Evolutionary conservation across 2,888 invertebrate genomes (phyloP).

Genomic region (Tetragonula carbonaria): DNA sequence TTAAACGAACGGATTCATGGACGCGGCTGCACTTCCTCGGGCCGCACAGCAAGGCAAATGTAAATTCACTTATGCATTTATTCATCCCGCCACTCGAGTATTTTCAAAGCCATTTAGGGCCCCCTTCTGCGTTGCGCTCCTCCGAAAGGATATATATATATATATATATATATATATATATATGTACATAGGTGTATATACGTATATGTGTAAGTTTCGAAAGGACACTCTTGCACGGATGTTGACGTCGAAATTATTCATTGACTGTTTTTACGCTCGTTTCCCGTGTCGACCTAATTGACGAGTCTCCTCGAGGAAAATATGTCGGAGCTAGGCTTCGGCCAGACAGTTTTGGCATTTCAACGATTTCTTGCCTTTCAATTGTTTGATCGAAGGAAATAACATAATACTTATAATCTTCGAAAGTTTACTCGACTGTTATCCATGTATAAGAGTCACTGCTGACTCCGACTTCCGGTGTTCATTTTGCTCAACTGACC

Average conservation of each 20-base stretch:
- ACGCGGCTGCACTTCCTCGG: background rate
- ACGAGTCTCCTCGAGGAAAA: background rate
- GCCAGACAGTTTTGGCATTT: too few relatives aligned
- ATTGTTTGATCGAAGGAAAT: too few relatives aligned
- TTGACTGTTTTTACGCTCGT: constrained; percentile 36
- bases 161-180: too few relatives aligned
- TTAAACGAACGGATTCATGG: constrained; percentile 10
- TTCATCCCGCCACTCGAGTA: constrained; percentile 68
- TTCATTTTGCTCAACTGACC: too few relatives aligned
- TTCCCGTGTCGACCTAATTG: constrained; percentile 26
- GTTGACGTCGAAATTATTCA: constrained; percentile 51
- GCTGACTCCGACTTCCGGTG: too few relatives aligned
- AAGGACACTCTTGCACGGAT: constrained; percentile 30
- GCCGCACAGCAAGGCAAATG: constrained; percentile 58
- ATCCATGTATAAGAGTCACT: too few relatives aligned
- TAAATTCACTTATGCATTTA: constrained; percentile 75
- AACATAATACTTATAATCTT: too few relatives aligned
- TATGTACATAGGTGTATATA: background rate
- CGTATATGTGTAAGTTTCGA: constrained; percentile 32
- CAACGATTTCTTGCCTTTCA: too few relatives aligned
- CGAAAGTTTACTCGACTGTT: too few relatives aligned
- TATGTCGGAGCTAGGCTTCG: background rate
- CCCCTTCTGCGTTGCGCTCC: constrained; percentile 27
- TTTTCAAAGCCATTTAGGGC: constrained; percentile 63
- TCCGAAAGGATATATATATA: constrained; percentile 14